Percentiles rank a stretch among this genome's conserved stretches.
Evolutionary conservation across 2,888 invertebrate species (phyloP).

Genomic region (Euplexia lucipara): DNA sequence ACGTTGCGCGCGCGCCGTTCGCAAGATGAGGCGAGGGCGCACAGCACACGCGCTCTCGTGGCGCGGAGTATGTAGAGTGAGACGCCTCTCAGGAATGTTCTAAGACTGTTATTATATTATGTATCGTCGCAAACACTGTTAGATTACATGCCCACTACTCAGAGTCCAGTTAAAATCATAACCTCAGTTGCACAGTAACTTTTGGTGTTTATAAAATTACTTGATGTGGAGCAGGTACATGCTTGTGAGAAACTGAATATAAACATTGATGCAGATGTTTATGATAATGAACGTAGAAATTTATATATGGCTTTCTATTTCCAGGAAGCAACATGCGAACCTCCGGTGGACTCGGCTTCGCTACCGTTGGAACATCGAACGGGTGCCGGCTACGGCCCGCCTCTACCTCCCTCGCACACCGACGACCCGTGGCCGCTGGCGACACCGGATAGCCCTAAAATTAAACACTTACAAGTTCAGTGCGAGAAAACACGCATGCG

Average conservation of each 20-base stretch:
- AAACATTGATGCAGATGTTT: not conserved
- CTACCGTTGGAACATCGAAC: conserved; percentile 95
- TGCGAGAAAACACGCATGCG: conserved; percentile 99
- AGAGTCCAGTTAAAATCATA: conserved; percentile 25
- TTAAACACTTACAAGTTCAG: conserved; percentile 98
- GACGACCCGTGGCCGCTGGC: conserved; percentile 98
- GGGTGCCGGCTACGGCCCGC: conserved; percentile 94
- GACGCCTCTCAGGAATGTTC: conserved; percentile 82
- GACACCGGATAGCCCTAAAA: conserved; percentile 97
- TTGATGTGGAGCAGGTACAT: not conserved
- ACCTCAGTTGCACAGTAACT: not conserved
- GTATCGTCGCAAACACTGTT: conserved; percentile 43
- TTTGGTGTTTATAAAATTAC: conserved; percentile 8
- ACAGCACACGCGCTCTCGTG: conserved; percentile 76
- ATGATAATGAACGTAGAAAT: conserved; percentile 13
- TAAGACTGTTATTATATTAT: conserved; percentile 56
- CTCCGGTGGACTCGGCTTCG: conserved; percentile 95
- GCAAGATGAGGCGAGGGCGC: conserved; percentile 71
- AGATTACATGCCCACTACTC: conserved; percentile 39
- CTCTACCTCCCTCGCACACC: conserved; percentile 90
- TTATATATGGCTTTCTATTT: conserved; percentile 73
- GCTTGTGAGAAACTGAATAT: conserved; percentile 11
- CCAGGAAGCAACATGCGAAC: conserved; percentile 95
- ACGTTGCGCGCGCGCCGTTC: conserved; percentile 71
- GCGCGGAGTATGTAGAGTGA: conserved; percentile 85